Evolutionary conservation across 1,140 invertebrate species (phyloP), one percentile per base, ranked within the genome.

Genomic region (Tribolium castaneum): DNA sequence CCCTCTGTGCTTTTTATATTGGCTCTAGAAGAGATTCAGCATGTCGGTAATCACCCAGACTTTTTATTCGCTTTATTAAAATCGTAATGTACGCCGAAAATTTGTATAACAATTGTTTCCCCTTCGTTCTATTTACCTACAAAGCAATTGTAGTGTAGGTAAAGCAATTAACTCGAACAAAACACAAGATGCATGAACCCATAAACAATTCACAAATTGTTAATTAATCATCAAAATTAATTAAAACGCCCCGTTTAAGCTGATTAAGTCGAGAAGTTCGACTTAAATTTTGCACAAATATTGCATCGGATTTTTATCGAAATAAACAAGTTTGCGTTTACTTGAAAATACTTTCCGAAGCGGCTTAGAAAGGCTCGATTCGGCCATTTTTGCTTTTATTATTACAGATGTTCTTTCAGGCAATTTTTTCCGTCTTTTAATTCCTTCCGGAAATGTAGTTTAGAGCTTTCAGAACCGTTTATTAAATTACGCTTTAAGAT

Each of bases 401-500:
- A 54, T 12, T 54, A 7, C 3, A 12, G 52, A 16, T 54, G 52
- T 19, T 19, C 19, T 9, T n/a, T 52, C 13, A 52, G 51, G 13
- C 3, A 52, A 52, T 52, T 52, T 52, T 52, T 59, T 59, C 22
- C 19, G 14, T 59, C 19, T 59, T 59, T 59, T 59, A 59, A 59
- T 59, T 25, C 19, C 54, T 59, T 25, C 54, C 14, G 54, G 14
- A 22, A 59, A 59, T 25, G 10, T 25, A 59, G 54, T 59, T 59
- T 59, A 10, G 54, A 59, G 54, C 54, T 59, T 59, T 59, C 54
- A 59, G 54, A 59, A 59, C 6, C 54, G 19, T 59, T 59, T 25
- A 59, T 59, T 59, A 25, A 59, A 59, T 59, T 59, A 59, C 54
- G 19, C 19, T 59, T 59, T n/a, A 59, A 59, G 54, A 59, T 59